phyloP scores from a whole-genome alignment of 2,797 vertebrate genomes.

The Garrulus glandarius region DNA sequence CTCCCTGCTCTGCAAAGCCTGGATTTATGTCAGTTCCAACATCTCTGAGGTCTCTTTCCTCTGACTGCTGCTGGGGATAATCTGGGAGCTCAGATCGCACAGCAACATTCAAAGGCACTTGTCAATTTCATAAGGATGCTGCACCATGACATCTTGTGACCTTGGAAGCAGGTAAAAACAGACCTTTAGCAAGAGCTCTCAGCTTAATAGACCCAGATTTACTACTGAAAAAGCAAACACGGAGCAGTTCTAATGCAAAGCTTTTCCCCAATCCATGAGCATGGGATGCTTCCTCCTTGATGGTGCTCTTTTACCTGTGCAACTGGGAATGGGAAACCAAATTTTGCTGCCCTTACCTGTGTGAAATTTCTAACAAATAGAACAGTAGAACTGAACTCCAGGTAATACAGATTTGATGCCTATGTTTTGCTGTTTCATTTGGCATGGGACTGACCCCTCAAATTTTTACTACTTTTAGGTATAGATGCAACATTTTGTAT shows the following conservation, averaged over 20 bases:
- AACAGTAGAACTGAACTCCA: background rate
- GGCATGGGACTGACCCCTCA: background rate
- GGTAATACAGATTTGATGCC: background rate
- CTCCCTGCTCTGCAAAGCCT: background rate
- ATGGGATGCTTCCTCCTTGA: background rate
- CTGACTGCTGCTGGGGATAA: background rate
- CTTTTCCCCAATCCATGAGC: background rate
- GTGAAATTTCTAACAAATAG: background rate
- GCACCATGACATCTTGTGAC: background rate
- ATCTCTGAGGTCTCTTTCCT: background rate
- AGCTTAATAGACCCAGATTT: background rate
- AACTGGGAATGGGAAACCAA: background rate
- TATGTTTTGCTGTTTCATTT: background rate
- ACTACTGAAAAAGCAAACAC: background rate
- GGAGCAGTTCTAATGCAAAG: background rate
- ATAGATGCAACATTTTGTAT: background rate
- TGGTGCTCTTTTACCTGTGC: background rate
- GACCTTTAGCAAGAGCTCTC: background rate
- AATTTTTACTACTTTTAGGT: background rate
- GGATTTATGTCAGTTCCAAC: background rate
- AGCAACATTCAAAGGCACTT: background rate
- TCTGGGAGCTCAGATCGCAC: background rate
- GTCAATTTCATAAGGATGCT: background rate
- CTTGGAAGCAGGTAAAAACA: background rate
- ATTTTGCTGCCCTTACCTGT: background rate